Conservation (phyloP, 2,113 vertebrate genomes). For the Lycocorax pyrrhopterus region DNA sequence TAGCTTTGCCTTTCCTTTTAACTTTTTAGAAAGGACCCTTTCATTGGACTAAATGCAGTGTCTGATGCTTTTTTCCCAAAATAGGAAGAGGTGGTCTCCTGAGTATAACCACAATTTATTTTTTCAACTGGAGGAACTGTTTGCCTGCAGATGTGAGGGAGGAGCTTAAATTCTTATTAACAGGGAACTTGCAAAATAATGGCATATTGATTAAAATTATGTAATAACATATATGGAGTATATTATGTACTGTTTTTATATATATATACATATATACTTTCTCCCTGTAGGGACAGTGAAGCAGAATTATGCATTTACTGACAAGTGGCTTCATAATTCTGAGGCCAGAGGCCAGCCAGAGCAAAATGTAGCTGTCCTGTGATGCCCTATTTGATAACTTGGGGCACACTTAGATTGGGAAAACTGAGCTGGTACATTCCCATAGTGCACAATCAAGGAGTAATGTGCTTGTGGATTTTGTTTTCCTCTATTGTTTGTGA, state of each 20-base stretch:
- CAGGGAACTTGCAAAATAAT: background rate
- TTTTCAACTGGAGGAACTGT: background rate
- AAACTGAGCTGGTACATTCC: background rate
- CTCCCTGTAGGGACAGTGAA: background rate
- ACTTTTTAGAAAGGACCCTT: background rate
- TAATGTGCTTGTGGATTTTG: background rate
- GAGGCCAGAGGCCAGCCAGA: background rate
- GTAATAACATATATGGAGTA: background rate
- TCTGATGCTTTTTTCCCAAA: background rate
- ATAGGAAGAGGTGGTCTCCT: background rate
- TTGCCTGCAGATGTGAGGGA: background rate
- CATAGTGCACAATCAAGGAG: fast-evolving
- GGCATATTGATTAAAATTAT: background rate
- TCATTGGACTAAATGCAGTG: background rate
- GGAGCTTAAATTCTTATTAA: background rate
- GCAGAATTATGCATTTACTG: background rate
- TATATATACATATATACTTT: background rate
- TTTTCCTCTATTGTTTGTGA: background rate
- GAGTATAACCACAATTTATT: background rate
- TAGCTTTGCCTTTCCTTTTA: background rate
- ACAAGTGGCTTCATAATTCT: background rate
- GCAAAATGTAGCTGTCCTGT: background rate
- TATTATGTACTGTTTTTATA: background rate
- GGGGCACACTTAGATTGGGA: background rate
- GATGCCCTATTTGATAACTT: background rate